phyloP scores from a whole-genome alignment of 2,888 invertebrate genomes.

The Hirtodrosophila duncani region DNA sequence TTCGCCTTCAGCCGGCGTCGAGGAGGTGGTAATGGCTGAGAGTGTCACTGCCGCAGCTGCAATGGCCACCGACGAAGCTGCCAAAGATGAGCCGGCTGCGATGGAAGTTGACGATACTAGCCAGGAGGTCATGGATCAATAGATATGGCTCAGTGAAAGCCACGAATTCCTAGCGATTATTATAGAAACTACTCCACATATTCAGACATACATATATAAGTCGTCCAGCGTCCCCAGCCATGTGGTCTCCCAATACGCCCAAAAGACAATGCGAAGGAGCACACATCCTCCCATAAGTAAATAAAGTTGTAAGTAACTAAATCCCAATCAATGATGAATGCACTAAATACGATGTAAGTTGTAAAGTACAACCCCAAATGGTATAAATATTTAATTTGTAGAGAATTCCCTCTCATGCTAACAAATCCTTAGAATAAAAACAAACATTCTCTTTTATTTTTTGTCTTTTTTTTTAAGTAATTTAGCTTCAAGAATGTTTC shows the following conservation, averaged over 20 bases:
- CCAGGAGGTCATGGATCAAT: slow-evolving; percentile 78
- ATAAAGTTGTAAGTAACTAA: too few species aligned
- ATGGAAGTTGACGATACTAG: slow-evolving; percentile 78
- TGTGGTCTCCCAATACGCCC: too few species aligned
- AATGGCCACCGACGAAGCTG: slow-evolving; percentile 48
- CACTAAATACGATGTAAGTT: too few species aligned
- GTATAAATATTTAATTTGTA: too few species aligned
- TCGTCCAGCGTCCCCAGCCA: too few species aligned
- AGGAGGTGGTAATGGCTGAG: slow-evolving; percentile 75
- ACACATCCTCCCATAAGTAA: too few species aligned
- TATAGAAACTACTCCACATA: slow-evolving; percentile 42
- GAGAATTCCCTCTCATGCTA: too few species aligned
- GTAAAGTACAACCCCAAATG: not conserved
- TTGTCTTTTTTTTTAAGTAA: not conserved
- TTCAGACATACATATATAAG: too few species aligned
- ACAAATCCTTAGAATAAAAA: not conserved
- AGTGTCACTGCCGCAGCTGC: slow-evolving; percentile 28
- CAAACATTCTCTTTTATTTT: not conserved
- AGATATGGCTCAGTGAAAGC: slow-evolving; percentile 28
- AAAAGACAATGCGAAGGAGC: not conserved
- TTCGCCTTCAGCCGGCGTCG: slow-evolving; percentile 47
- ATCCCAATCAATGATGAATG: too few species aligned
- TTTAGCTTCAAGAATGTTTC: too few species aligned
- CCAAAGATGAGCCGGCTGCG: slow-evolving; percentile 74
- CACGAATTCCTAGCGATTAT: slow-evolving; percentile 28